These are phyloP conservation scores for Passer domesticus DNA, from an alignment of 2,113 vertebrate species.

Conservation along the genomic window DNA sequence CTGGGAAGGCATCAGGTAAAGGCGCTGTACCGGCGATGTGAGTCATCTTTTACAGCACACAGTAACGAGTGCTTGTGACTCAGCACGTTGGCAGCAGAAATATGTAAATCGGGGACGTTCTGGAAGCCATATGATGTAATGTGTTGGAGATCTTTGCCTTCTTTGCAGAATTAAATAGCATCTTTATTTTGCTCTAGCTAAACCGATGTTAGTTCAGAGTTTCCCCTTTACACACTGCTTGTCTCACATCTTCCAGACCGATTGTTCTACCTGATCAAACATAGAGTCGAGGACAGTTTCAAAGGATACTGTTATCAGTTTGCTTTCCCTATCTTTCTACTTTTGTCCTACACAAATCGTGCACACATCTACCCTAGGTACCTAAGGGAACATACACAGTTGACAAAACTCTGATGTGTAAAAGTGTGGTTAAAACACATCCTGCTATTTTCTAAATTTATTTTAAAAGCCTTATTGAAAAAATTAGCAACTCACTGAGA, in stretches of 20 bases:
- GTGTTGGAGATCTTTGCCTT: not conserved
- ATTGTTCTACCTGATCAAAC: not conserved
- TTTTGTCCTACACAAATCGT: not conserved
- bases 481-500: not conserved
- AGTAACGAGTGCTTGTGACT: slow-evolving; percentile 16
- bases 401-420: not conserved
- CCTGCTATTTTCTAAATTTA: not conserved
- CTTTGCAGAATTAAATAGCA: not conserved
- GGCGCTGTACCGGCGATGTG: not conserved
- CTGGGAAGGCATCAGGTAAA: not conserved
- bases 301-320: not conserved
- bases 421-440: not conserved
- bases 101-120: not conserved
- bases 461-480: not conserved
- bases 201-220: not conserved
- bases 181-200: not conserved
- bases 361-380: not conserved
- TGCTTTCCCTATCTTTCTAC: not conserved
- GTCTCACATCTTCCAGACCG: not conserved
- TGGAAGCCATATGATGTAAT: not conserved
- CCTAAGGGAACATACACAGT: too few relatives aligned
- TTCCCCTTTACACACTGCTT: rapidly evolving
- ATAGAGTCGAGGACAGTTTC: not conserved
- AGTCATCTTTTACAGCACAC: not conserved
- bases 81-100: not conserved